Evolutionary conservation across 2,797 vertebrate genomes (phyloP).

Genomic region (Sylvia borin): DNA sequence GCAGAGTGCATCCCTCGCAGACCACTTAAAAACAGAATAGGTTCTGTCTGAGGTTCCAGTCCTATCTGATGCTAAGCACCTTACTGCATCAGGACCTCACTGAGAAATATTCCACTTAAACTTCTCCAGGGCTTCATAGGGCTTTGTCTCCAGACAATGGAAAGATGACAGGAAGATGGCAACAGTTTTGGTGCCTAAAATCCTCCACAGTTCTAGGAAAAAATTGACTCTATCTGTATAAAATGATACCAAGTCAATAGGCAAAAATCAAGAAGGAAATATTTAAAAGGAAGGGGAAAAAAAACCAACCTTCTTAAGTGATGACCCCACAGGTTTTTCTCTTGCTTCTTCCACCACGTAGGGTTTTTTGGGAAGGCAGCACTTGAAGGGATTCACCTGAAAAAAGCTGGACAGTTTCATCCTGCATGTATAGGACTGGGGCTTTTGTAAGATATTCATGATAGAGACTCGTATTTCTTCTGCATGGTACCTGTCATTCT

Average conservation of each 20-base stretch:
- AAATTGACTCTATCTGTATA: background rate
- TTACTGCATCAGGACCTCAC: slow-evolving; percentile 30
- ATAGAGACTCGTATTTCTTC: background rate
- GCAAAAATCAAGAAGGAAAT: background rate
- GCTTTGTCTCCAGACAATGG: slow-evolving; percentile 50
- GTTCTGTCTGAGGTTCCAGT: slow-evolving; percentile 35
- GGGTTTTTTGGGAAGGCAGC: background rate
- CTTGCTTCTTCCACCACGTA: background rate
- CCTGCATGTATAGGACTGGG: background rate
- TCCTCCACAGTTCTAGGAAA: background rate
- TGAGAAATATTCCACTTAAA: slow-evolving; percentile 28
- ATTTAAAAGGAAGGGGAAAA: background rate
- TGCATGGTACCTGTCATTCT: background rate
- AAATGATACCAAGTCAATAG: background rate
- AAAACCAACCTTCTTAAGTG: background rate
- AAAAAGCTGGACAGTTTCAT: background rate
- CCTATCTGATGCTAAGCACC: slow-evolving; percentile 64
- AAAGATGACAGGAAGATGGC: slow-evolving; percentile 49
- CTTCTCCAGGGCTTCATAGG: background rate
- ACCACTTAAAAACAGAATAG: slow-evolving; percentile 61
- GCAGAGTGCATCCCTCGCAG: slow-evolving; percentile 7
- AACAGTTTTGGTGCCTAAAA: background rate
- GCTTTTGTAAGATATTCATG: background rate
- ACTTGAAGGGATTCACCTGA: background rate
- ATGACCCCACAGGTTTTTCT: background rate